Conservation (phyloP, 2,113 vertebrate species). For the Trichechus manatus region DNA sequence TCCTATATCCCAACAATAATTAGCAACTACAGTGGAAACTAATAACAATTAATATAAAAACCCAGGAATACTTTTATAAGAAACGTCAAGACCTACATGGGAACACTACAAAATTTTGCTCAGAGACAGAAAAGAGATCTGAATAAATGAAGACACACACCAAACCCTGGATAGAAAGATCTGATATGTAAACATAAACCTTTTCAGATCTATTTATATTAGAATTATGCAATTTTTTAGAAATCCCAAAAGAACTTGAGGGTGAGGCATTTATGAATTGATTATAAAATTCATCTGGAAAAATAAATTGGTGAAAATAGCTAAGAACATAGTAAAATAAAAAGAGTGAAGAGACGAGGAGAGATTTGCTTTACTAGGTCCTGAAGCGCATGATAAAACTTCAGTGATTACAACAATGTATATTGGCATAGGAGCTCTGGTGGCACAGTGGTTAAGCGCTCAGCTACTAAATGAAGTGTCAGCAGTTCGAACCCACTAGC, state of each 20-base stretch:
- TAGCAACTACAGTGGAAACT: neutral
- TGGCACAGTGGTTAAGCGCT: too few relatives aligned
- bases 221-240: slow-evolving; percentile 33
- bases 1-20: neutral
- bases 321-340: slow-evolving; percentile 6
- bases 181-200: neutral
- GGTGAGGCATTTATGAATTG: neutral
- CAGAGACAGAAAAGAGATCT: slow-evolving; percentile 46
- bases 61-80: neutral
- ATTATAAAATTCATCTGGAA: slow-evolving; percentile 29
- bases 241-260: slow-evolving; percentile 8
- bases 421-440: neutral
- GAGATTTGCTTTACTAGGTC: slow-evolving; percentile 4
- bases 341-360: neutral
- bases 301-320: slow-evolving; percentile 54
- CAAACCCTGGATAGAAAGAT: slow-evolving; percentile 24
- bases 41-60: slow-evolving; percentile 3
- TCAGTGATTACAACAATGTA: neutral
- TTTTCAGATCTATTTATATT: slow-evolving; percentile 16
- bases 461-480: neutral
- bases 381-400: neutral
- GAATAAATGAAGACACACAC: slow-evolving; percentile 40
- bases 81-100: slow-evolving; percentile 8
- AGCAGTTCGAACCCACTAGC: too few relatives aligned
- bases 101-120: slow-evolving; percentile 58